Evolutionary conservation across 2,888 invertebrate genomes (phyloP), one percentile per base, ranked within the genome.

Genomic region (Morpho deidamia): DNA sequence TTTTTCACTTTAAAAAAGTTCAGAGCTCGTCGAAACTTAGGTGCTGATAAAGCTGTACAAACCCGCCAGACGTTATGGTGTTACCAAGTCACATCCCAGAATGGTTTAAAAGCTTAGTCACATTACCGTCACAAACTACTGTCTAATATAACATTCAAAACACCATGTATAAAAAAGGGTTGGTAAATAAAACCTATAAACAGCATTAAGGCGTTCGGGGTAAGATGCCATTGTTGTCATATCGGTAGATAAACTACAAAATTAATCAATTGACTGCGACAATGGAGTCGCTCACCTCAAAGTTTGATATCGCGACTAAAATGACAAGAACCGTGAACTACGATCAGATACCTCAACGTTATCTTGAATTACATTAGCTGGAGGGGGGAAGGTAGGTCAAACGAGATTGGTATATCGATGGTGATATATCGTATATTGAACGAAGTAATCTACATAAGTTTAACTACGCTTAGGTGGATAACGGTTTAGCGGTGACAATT

Each of bases 181-280:
- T 72, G 64, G 76, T 80, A 79, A 80, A 81, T 83, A 81, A 78
- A 82, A 80, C 75, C 76, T 82, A 80, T 72, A 81, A 76, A 76
- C 75, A 74, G 74, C 81, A 83, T 82, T 81, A 82, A 76, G 76
- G 81, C 76, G 77, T 81, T 83, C 80, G 78, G 76, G n/a, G 80
- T 78, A 81, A 81, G 83, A 78, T 77, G 71, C 74, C 76, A 88
- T 88, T 86, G 87, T 88, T 85, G 83, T 85, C 83, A 81, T 83
- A 87, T 86, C 83, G 72, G 77, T 84, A 84, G 84, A 87, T 87
- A 86, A 85, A 85, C 85, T 83, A 82, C 74, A 63, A 71, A 78
- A 87, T 89, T 85, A 86, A 86, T 88, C 87, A 87, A 87, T 83
- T 70, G 69, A 63, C 59, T 69, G 70, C 77, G 77, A 88, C 86